Conservation (phyloP, 2,888 invertebrate genomes). For the Congeria kusceri region DNA sequence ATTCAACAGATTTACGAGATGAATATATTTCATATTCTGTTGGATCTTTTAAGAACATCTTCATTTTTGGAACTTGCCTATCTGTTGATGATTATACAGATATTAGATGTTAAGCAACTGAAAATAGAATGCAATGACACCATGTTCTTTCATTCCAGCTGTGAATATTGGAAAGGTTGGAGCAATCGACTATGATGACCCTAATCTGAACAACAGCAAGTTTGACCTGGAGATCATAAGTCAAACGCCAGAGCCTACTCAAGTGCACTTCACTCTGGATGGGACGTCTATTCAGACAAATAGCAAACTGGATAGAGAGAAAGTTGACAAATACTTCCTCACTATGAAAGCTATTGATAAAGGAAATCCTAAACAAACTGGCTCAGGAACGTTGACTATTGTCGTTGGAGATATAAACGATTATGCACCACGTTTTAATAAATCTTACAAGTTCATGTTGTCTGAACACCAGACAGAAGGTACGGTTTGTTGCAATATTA, state of each 20-base stretch:
- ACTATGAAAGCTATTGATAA: slow-evolving; percentile 96
- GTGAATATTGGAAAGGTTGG: slow-evolving; percentile 43
- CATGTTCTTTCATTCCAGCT: slow-evolving; percentile 27
- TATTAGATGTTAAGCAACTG: no score
- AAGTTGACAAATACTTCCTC: slow-evolving; percentile 90
- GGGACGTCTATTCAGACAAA: no score
- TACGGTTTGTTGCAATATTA: not conserved
- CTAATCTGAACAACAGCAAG: slow-evolving; percentile 43
- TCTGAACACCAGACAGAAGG: slow-evolving; percentile 39
- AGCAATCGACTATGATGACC: slow-evolving; percentile 61
- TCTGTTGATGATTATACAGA: no score
- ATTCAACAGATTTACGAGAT: no score
- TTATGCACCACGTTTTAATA: slow-evolving; percentile 96
- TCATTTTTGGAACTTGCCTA: no score
- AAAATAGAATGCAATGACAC: no score
- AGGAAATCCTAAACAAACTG: slow-evolving; percentile 86
- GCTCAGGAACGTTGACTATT: slow-evolving; percentile 97
- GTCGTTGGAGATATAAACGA: slow-evolving; percentile 99
- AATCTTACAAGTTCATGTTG: slow-evolving; percentile 37
- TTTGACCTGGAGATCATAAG: slow-evolving; percentile 25
- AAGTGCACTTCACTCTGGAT: slow-evolving; percentile 24
- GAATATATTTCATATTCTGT: no score
- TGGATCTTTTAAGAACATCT: no score
- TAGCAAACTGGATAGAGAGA: slow-evolving; percentile 79
- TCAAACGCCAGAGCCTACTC: slow-evolving; percentile 21